These are phyloP conservation scores for Catharus minimus DNA, from an alignment of 2,113 vertebrate genomes.

Conservation along the genomic window DNA sequence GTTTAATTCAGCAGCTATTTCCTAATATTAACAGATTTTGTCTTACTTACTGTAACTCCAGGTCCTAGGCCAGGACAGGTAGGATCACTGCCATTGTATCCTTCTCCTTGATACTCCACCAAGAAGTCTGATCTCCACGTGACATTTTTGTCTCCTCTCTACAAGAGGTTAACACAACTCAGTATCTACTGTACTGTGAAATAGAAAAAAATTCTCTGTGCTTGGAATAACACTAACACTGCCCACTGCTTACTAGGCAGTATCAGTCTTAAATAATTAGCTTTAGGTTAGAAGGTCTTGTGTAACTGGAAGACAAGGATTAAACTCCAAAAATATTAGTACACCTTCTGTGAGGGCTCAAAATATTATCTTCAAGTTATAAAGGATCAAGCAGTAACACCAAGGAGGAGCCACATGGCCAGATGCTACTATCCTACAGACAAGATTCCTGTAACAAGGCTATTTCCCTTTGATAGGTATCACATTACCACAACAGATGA, in stretches of 20 bases:
- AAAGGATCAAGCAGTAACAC: not conserved
- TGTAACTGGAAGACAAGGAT: not conserved
- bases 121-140: slow-evolving; percentile 92
- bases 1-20: not conserved
- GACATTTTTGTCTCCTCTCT: slow-evolving; percentile 83
- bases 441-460: not conserved
- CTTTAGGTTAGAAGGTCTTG: not conserved
- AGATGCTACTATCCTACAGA: not conserved
- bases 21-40: not conserved
- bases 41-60: slow-evolving; percentile 86
- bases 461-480: not conserved
- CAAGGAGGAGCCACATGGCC: not conserved
- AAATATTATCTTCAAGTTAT: not conserved
- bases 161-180: not conserved
- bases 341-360: not conserved
- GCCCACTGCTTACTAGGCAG: not conserved
- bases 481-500: not conserved
- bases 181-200: not conserved
- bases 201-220: not conserved
- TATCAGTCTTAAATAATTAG: not conserved
- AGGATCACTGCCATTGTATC: slow-evolving; percentile 84
- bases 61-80: slow-evolving; percentile 90
- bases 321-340: not conserved
- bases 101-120: slow-evolving; percentile 96
- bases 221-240: not conserved